phyloP scores from a whole-genome alignment of 37 sponge, comb jelly and placozoan genomes.

The Oopsacas minuta region DNA sequence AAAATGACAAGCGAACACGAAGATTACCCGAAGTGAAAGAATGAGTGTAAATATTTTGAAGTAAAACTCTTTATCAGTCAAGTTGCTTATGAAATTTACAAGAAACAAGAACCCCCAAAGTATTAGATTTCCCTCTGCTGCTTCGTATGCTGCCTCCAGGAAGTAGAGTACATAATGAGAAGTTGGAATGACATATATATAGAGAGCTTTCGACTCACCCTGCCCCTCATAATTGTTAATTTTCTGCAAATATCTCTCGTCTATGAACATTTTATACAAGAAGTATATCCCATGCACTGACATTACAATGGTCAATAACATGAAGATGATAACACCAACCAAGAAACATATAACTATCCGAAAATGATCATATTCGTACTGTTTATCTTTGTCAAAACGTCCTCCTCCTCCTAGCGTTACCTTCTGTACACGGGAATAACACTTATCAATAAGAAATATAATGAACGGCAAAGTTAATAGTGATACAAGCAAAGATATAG shows the following conservation, averaged over 20 bases:
- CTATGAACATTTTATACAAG: neutral
- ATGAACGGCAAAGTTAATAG: neutral
- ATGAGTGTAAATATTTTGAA: neutral
- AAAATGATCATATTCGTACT: neutral
- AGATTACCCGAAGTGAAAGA: neutral
- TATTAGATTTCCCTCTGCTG: neutral
- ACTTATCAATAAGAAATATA: neutral
- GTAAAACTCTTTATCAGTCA: neutral
- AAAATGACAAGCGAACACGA: neutral
- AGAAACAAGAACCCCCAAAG: neutral
- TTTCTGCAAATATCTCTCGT: neutral
- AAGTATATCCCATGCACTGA: neutral
- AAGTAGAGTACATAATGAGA: neutral
- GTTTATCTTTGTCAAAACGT: neutral
- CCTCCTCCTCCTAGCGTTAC: neutral
- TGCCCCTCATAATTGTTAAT: neutral
- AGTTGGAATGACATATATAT: neutral
- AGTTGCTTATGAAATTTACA: neutral
- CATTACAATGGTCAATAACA: neutral
- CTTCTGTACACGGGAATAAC: neutral
- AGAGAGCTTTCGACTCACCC: neutral
- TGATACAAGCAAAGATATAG: neutral
- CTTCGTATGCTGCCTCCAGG: neutral
- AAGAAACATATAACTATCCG: neutral
- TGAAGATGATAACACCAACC: neutral